Base-by-base conservation (phyloP, 1,140 invertebrate genomes). In the Ectropis grisescens region DNA sequence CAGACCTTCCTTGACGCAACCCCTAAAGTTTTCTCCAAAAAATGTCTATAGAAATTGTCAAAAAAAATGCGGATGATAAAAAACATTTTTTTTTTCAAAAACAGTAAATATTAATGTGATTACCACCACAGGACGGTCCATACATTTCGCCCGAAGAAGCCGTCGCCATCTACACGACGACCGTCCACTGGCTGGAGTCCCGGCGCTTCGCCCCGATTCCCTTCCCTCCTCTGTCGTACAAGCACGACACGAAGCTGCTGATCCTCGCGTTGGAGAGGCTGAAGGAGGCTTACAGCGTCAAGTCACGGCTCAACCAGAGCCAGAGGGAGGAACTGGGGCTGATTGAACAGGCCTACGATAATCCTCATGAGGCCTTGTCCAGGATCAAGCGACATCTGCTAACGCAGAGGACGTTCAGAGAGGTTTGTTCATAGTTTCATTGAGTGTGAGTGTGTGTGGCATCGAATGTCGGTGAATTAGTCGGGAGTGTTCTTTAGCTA, bases 121-220 rank as follows among this genome's bases (percentile, higher is more conserved):
- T n/a, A n/a, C n/a, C n/a, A n/a, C 36, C 56, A 14, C 55, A 90
- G 87, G 97, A 99, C 83, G 98, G 98, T 30, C 98, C 98, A 0
- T 99, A 99, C 82, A 98, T 99, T 49, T 97, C 95, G 7, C 96
- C 98, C 2, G 98, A 99, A 79, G 98, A 99, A 88, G 98, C 97
- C 15, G 98, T 99, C 27, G 98, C 98, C 11, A 99, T 99, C 64
- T 99, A 99, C 67, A 99, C 98, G 1, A 99, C 98, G 0, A 99
- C 97, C 2, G 98, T 99, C 0, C 98, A 99, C 84, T 99, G 98
- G 98, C 83, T 99, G 9, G 98, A 99, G 70, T 98, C 95, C 0
- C 85, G 98, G 29, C 87, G 97, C 46, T 99, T 99, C 84, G 97
- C 97, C 1, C 98, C 98, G 0, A 99, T 99, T 58, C 98, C 97